These are phyloP conservation scores for Apostichopus parvimensis DNA, from an alignment of 35 echinoderm and acorn worm species.

Conservation along the genomic window DNA sequence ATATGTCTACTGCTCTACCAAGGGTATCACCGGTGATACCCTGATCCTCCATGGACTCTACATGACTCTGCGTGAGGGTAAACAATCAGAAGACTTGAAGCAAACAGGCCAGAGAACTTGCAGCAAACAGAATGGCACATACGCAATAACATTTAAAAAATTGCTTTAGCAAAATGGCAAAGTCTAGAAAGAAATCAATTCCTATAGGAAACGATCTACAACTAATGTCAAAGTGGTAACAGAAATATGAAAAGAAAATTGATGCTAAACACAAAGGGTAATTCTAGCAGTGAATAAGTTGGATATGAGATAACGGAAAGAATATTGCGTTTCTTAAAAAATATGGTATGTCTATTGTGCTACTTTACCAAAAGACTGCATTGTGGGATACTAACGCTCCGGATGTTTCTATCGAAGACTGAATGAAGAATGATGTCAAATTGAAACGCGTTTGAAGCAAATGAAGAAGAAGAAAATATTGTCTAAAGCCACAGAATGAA, in stretches of 20 bases:
- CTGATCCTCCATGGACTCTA: constrained; percentile 85
- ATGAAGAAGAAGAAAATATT: too few relatives aligned
- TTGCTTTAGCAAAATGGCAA: too few relatives aligned
- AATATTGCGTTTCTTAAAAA: too few relatives aligned
- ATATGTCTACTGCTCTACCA: constrained; percentile 52
- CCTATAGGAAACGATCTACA: too few relatives aligned
- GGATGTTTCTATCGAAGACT: background rate
- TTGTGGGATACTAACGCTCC: constrained; percentile 10
- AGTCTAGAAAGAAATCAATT: too few relatives aligned
- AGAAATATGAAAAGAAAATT: too few relatives aligned
- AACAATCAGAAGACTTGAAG: constrained; percentile 6
- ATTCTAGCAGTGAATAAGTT: too few relatives aligned
- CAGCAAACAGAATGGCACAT: background rate
- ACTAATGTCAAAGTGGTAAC: too few relatives aligned
- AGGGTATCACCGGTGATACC: constrained; percentile 58
- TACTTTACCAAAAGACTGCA: background rate
- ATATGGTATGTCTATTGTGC: background rate
- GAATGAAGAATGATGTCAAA: constrained; percentile 1
- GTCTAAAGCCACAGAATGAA: too few relatives aligned
- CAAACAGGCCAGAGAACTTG: background rate
- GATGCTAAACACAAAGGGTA: too few relatives aligned
- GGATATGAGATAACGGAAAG: too few relatives aligned
- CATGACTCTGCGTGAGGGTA: constrained; percentile 65
- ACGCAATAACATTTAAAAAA: too few relatives aligned
- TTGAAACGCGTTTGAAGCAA: background rate